Conservation (phyloP, 1,140 invertebrate species). For the Adelges cooleyi region DNA sequence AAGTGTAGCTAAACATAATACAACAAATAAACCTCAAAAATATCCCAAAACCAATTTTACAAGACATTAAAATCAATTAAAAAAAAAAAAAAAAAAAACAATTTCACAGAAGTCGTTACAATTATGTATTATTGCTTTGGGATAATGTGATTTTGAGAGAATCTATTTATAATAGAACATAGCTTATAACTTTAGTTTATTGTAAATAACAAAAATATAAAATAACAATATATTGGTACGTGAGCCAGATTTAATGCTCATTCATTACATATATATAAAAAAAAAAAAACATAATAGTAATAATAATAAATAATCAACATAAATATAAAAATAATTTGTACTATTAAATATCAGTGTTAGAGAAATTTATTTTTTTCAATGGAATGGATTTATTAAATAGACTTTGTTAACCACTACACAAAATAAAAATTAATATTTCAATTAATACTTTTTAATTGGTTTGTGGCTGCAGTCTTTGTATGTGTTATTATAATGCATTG, state of each 20-base stretch:
- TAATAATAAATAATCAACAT: neutral
- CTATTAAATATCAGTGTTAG: neutral
- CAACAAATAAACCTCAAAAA: too few species aligned
- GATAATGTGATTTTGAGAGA: neutral
- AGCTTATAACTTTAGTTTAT: neutral
- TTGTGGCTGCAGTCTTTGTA: neutral
- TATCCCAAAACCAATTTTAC: neutral
- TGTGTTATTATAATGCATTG: too few species aligned
- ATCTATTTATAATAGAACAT: neutral
- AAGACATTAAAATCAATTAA: too few species aligned
- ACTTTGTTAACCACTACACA: neutral
- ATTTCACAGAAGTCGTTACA: neutral
- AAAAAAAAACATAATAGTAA: neutral
- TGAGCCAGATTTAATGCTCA: too few species aligned
- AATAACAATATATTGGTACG: neutral
- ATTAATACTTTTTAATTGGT: neutral
- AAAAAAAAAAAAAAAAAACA: neutral
- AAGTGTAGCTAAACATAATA: too few species aligned
- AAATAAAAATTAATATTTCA: neutral
- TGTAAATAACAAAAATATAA: slow-evolving; percentile 19
- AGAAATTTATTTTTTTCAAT: neutral
- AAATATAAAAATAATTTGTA: slow-evolving; percentile 13
- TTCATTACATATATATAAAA: too few species aligned
- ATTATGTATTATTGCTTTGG: slow-evolving; percentile 5
- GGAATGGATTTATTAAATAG: neutral